Evolutionary conservation across 2,888 invertebrate genomes (phyloP), one percentile per base, ranked within the genome.

Genomic region (Busseola fusca): DNA sequence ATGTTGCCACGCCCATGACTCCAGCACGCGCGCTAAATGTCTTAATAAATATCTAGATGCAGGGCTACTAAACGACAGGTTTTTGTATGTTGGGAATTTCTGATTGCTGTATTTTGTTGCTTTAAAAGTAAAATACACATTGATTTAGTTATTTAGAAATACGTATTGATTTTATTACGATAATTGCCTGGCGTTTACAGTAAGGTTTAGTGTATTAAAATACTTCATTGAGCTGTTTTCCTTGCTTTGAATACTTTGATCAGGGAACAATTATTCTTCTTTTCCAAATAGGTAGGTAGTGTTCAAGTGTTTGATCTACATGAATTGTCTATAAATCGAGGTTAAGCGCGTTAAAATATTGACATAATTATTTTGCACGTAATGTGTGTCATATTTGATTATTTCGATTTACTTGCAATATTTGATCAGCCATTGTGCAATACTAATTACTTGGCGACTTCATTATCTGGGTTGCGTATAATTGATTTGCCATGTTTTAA

Each of bases 21-120:
- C 59, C 80, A 81, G 83, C 79, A 82, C 78, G 73, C 60, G 30
- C 45, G 48, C 50, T 73, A 69, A 79, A 72, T 77, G 69, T 82
- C 72, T 56, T 73, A 65, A 78, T 75, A 69, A 76, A 77, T 76
- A 81, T 69, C 64, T 70, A 76, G 69, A 71, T 72, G 52, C 63
- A 64, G 64, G 69, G 50, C 58, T 71, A 56, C 30, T 66, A 45
- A 58, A 45, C 40, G 56, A 64, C 59, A 59, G 52, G 50, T 21
- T 72, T 67, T 70, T 67, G 37, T 58, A 50, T 50, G 48, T 82
- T 64, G 2, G 27, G 66, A 58, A 57, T 79, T 69, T 27, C 57
- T 45, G 57, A 54, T 45, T 25, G 25, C 45, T 58, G 16, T 34
- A 67, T 59, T 52, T 16, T n/a, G 10, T 40, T 56, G 10, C 14